Conservation (phyloP, 2,797 vertebrate genomes). For the Phoxinus dragarum region DNA sequence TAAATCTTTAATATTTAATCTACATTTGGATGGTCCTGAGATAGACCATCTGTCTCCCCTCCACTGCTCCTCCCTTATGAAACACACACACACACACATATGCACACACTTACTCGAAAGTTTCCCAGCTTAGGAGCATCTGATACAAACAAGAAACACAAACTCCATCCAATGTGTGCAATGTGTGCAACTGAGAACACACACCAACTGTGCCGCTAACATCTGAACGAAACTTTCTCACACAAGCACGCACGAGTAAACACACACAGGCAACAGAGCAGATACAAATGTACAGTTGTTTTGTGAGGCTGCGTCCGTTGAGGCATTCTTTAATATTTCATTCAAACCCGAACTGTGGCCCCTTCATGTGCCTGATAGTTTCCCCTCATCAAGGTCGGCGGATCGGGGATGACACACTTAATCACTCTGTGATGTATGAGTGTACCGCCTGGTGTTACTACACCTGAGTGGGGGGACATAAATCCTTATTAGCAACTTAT, state of each 20-base stretch:
- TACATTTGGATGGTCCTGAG: conserved; percentile 63
- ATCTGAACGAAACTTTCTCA: not conserved
- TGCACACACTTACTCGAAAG: conserved; percentile 43
- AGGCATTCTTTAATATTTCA: conserved; percentile 73
- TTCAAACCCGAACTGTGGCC: conserved; percentile 66
- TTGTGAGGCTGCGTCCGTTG: conserved; percentile 40
- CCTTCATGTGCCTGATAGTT: conserved; percentile 70
- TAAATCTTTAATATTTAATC: conserved; percentile 74
- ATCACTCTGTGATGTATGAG: conserved; percentile 54
- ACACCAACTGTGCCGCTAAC: conserved; percentile 26
- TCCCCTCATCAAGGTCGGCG: conserved; percentile 62
- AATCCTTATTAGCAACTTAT: conserved; percentile 60
- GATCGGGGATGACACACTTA: conserved; percentile 54
- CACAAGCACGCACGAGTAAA: not conserved
- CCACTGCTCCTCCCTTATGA: conserved; percentile 62
- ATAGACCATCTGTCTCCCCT: conserved; percentile 74
- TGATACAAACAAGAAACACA: conserved; percentile 48
- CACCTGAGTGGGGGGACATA: conserved; percentile 51
- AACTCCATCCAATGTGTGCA: conserved; percentile 28
- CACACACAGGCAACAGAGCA: conserved; percentile 33
- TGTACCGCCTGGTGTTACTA: conserved; percentile 43
- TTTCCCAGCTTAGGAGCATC: conserved; percentile 44
- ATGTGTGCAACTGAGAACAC: conserved; percentile 3
- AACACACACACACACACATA: conserved; percentile 36
- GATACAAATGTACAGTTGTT: conserved; percentile 35